These are phyloP conservation scores for Gonioctena quinquepunctata DNA, from an alignment of 1,140 invertebrate species.

Conservation along the genomic window DNA sequence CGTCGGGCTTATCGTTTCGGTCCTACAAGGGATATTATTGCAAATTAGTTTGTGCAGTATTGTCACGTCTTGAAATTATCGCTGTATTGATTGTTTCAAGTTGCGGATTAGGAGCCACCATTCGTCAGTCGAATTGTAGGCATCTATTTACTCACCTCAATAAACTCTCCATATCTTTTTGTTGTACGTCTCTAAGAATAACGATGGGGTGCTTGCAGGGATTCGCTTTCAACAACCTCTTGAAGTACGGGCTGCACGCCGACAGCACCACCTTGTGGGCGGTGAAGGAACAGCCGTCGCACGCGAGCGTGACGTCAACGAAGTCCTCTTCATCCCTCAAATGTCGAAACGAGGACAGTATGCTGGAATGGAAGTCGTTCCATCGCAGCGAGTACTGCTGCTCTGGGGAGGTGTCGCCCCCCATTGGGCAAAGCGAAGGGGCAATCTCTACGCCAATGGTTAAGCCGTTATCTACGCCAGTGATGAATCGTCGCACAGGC, in stretches of 20 bases:
- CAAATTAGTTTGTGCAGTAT: too few species aligned
- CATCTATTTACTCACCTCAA: slow-evolving; percentile 68
- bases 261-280: slow-evolving; percentile 91
- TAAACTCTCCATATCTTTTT: slow-evolving; percentile 87
- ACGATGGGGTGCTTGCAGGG: slow-evolving; percentile 94
- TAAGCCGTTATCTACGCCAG: slow-evolving; percentile 39
- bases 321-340: slow-evolving; percentile 84
- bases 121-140: too few species aligned
- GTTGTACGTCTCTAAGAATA: slow-evolving; percentile 84
- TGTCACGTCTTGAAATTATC: too few species aligned
- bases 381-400: slow-evolving; percentile 89
- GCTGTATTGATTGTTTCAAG: too few species aligned
- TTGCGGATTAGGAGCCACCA: too few species aligned
- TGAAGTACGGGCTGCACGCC: slow-evolving; percentile 90
- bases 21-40: too few species aligned
- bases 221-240: slow-evolving; percentile 86
- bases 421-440: slow-evolving; percentile 58
- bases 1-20: too few species aligned
- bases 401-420: slow-evolving; percentile 66
- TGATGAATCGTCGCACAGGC: neutral
- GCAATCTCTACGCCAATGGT: slow-evolving; percentile 55
- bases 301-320: slow-evolving; percentile 90
- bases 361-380: slow-evolving; percentile 91
- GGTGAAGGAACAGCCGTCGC: slow-evolving; percentile 84
- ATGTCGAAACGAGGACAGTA: slow-evolving; percentile 84